Base-by-base conservation (phyloP, 2,888 invertebrate species). In the Thymelicus acteon region DNA sequence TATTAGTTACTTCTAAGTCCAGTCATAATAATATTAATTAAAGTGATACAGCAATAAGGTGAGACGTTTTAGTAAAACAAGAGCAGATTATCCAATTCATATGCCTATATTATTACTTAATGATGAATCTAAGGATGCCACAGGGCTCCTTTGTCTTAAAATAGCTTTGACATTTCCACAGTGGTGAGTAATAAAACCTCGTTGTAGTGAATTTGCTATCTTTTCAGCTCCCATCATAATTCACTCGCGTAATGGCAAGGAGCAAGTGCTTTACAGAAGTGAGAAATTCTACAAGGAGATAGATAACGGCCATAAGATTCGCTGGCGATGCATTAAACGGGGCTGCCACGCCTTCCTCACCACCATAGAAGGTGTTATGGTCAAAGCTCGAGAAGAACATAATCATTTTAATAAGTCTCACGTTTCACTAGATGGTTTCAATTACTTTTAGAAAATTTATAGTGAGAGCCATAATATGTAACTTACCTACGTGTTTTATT, bases 271-370 rank as follows among this genome's bases (percentile, higher is more conserved):
- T 57, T 82, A 78, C 65, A 79, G 78, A 8, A 72, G 73, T 12
- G 72, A 75, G 2, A 83, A 80, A 67, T 83, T 77, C 67, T 82
- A 81, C 54, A 78, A 80, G 67, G 78, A 79, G 15, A 48, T 70
- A 0, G 78, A 77, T 12, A 52, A 60, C 48, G 73, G 72, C 3
- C 12, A 12, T 8, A 71, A 70, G 15, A 44, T 66, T 44, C 70
- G 73, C 12, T 73, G 72, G 73, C 68, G 73, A 10, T 75, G 73
- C 57, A 69, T 63, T 1, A 72, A 72, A 47, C 58, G 72, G 52
- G 67, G 72, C 15, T 74, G 74, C 49, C 66, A 67, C 24, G 72
- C 74, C 0, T 71, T 7, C 37, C 49, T 60, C 31, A 61, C 67
- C 44, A 72, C 74, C 1, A 39, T 71, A 7, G 71, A 48, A 2